Conservation (phyloP, 2,888 invertebrate species). For the Melinaea menophilus region DNA sequence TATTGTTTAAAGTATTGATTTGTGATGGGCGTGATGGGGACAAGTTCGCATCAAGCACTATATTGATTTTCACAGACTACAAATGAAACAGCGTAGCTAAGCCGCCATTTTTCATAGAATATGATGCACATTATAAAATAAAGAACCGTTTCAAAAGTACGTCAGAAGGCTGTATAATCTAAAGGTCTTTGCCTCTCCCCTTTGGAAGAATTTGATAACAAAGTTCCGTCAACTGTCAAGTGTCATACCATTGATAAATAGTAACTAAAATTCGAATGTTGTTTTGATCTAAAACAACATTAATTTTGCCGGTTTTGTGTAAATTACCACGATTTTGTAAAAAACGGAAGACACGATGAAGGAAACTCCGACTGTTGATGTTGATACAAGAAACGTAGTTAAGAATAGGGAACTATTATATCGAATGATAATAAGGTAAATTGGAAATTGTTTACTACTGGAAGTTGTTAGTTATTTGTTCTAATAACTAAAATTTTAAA, state of each 20-base stretch:
- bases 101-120: too few relatives aligned
- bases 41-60: too few relatives aligned
- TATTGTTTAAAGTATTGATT: too few relatives aligned
- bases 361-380: conserved; percentile 53
- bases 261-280: not conserved
- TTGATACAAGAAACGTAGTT: conserved; percentile 86
- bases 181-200: too few relatives aligned
- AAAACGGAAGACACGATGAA: conserved; percentile 51
- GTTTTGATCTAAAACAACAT: conserved; percentile 21
- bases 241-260: not conserved
- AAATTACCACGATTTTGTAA: conserved; percentile 17
- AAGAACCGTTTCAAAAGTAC: too few relatives aligned
- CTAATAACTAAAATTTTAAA: not conserved
- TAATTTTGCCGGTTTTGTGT: conserved; percentile 33
- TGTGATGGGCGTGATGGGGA: too few relatives aligned
- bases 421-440: conserved; percentile 92
- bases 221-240: not conserved
- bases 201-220: too few relatives aligned
- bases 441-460: conserved; percentile 15
- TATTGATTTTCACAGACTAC: too few relatives aligned
- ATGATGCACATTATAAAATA: too few relatives aligned
- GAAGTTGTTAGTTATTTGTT: conserved; percentile 12
- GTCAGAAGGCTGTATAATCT: too few relatives aligned
- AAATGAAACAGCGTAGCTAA: too few relatives aligned
- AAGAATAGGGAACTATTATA: conserved; percentile 94